A percentile compares a stretch with the other conserved stretches of the same genome.
Evolutionary conservation across 2,888 invertebrate genomes (phyloP).

Genomic region (Brenthis ino): DNA sequence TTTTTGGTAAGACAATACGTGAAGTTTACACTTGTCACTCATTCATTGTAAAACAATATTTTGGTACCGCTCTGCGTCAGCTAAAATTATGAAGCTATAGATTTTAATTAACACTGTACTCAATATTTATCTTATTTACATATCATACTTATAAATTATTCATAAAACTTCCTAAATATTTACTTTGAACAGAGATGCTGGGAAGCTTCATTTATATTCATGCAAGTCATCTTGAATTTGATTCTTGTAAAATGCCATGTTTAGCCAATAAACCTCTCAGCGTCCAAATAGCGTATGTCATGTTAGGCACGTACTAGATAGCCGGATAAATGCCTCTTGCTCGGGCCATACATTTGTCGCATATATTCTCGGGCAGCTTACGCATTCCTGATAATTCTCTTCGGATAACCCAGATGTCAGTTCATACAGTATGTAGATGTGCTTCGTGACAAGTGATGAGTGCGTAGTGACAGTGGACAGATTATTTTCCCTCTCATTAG

Average conservation of each 20-base stretch:
- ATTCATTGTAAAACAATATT: too few species aligned
- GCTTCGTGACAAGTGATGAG: background rate
- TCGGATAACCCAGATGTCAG: background rate
- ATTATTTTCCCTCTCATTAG: background rate
- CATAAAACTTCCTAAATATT: constrained; percentile 5
- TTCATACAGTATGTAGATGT: background rate
- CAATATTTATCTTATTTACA: too few species aligned
- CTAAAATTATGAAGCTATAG: too few species aligned
- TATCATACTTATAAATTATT: background rate
- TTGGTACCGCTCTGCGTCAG: too few species aligned
- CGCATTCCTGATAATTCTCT: constrained; percentile 10
- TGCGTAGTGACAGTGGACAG: background rate
- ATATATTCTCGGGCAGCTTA: background rate
- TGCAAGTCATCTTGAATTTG: background rate
- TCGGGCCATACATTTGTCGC: constrained; percentile 11
- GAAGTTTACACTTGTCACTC: too few species aligned
- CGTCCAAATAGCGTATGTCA: constrained; percentile 5
- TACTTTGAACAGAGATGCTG: background rate
- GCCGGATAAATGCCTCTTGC: constrained; percentile 12
- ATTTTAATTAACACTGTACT: too few species aligned
- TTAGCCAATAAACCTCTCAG: constrained; percentile 14
- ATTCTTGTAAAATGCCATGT: constrained; percentile 10
- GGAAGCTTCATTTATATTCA: constrained; percentile 1
- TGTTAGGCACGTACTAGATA: constrained; percentile 22
- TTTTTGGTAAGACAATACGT: too few species aligned